Evolutionary conservation across 2,113 vertebrate species (phyloP), one percentile per base, ranked within the genome.

Genomic region (Cyprinodon tularosa): DNA sequence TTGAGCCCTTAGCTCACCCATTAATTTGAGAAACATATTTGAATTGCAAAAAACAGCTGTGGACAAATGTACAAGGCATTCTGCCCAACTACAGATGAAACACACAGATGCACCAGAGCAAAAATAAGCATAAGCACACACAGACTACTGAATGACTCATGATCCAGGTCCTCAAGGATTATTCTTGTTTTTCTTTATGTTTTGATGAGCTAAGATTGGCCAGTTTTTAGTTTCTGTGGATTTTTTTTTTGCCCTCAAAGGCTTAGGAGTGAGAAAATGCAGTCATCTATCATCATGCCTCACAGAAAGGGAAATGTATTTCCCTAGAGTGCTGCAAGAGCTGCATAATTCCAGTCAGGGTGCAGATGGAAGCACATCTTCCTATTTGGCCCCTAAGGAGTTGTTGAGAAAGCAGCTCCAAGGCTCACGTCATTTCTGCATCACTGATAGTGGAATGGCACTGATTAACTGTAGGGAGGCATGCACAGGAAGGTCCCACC

Each of bases 11-110:
- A 62, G 62, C 66, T 74, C 77, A 44, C 12, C 69, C 83, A 88
- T 80, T 77, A 86, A 64, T 77, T 62, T 40, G 61, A 90, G 29
- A 73, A 62, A 37, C 44, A 48, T 61, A 87, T 92, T 92, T 92
- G 89, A 87, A 88, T 87, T 91, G 90, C 91, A 92, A 91, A 93
- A 62, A 84, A 59, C 50, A 20, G 38, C 69, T 22, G 29, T 67
- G 72, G 67, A 62, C 48, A 13, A 66, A 77, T 45, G 71, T 29
- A 60, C 60, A 40, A 57, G 67, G 62, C 59, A 42, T 68, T 36
- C 71, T 72, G 47, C 62, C 53, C 64, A 66, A 59, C n/a, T 66
- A 53, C 68, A 68, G 37, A 57, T n/a, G 17, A 76, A 68, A 84
- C 74, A 66, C 62, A 79, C 69, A 74, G 62, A 77, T 38, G 62